Conservation (phyloP, 2,113 vertebrate genomes). For the Sylvia atricapilla region DNA sequence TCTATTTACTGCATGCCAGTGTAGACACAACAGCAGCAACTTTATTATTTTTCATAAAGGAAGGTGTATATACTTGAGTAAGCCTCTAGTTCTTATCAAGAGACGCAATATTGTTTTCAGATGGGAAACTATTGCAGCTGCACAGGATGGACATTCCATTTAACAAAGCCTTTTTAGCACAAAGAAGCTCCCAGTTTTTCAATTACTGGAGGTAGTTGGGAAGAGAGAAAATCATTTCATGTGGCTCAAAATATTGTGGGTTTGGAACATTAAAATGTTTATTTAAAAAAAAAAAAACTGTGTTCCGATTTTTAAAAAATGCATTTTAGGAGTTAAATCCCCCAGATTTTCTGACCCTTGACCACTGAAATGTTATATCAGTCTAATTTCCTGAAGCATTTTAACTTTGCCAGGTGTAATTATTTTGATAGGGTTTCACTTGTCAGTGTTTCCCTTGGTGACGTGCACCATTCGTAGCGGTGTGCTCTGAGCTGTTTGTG, state of each 20-base stretch:
- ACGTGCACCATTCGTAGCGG: background rate
- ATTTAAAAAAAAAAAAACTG: fast-evolving
- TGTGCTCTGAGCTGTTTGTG: background rate
- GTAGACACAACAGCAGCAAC: background rate
- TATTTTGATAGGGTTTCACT: background rate
- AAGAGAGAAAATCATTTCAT: background rate
- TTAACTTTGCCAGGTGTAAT: background rate
- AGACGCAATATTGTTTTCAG: slow-evolving; percentile 28
- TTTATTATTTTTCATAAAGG: slow-evolving; percentile 35
- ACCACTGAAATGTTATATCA: background rate
- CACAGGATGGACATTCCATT: background rate
- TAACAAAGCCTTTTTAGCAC: background rate
- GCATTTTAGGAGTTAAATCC: background rate
- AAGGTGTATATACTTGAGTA: slow-evolving; percentile 14
- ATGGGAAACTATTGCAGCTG: background rate
- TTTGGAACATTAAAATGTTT: background rate
- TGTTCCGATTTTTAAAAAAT: background rate
- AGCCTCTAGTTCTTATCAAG: background rate
- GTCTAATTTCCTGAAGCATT: background rate
- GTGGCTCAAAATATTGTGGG: background rate
- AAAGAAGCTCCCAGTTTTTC: background rate
- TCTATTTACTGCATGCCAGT: background rate
- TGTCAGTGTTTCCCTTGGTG: background rate
- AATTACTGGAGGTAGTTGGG: background rate
- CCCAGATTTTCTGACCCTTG: background rate